A percentile compares a stretch with the other conserved stretches of the same genome.
Conservation (phyloP, 2,888 invertebrate species). For the Ferdinandea cuprea region DNA sequence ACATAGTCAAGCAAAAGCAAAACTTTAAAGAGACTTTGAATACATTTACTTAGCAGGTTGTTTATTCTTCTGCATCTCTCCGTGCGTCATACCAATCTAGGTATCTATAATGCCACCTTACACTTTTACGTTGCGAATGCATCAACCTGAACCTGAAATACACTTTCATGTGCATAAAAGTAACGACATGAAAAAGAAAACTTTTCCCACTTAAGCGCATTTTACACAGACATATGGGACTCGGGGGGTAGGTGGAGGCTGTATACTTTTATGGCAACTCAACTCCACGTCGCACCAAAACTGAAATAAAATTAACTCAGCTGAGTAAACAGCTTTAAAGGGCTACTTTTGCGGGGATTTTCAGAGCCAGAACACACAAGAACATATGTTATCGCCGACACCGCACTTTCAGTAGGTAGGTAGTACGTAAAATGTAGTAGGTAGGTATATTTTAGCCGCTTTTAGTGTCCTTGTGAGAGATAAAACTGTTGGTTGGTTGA, state of each 20-base stretch:
- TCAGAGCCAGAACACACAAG: not conserved
- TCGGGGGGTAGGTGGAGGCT: not conserved
- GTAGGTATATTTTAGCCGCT: slow-evolving; percentile 11
- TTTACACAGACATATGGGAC: slow-evolving; percentile 33
- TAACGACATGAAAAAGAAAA: slow-evolving; percentile 48
- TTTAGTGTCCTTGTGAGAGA: slow-evolving; percentile 60
- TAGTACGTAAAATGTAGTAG: too few relatives aligned
- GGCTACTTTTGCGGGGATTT: slow-evolving; percentile 59
- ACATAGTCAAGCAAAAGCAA: slow-evolving; percentile 37
- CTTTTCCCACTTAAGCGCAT: slow-evolving; percentile 56
- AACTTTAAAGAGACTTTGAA: slow-evolving; percentile 59
- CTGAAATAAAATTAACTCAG: slow-evolving; percentile 72
- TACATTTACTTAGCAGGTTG: slow-evolving; percentile 52
- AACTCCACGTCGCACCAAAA: slow-evolving; percentile 38
- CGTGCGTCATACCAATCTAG: not conserved
- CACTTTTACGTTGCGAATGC: slow-evolving; percentile 67
- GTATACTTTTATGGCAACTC: slow-evolving; percentile 19
- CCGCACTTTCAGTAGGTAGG: slow-evolving; percentile 39
- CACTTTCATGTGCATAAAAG: slow-evolving; percentile 51
- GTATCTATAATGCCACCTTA: slow-evolving; percentile 34
- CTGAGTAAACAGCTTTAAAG: slow-evolving; percentile 74
- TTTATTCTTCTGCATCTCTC: slow-evolving; percentile 36
- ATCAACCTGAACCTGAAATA: slow-evolving; percentile 64
- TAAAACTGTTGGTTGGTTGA: slow-evolving; percentile 47
- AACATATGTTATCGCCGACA: slow-evolving; percentile 64